Percentiles rank a stretch among this genome's conserved stretches.
phyloP scores from a whole-genome alignment of 2,888 invertebrate genomes.

The Phortica magna region DNA sequence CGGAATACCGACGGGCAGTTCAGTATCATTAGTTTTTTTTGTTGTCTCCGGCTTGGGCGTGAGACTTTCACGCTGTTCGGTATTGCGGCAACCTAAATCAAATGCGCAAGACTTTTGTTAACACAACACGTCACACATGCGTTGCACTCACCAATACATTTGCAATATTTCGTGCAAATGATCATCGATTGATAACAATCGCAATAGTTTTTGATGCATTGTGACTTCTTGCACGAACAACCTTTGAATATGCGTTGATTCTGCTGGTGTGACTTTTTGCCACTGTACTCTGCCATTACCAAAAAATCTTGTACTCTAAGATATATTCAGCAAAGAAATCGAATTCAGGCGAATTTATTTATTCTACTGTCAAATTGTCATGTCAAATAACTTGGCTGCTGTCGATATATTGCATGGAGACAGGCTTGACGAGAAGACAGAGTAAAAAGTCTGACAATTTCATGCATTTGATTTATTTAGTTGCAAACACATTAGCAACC shows the following conservation, averaged over 20 bases:
- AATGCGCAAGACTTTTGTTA: not conserved
- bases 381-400: too few relatives aligned
- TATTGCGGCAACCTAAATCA: conserved; percentile 56
- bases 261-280: not conserved
- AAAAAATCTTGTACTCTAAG: not conserved
- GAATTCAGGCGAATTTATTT: too few relatives aligned
- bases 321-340: too few relatives aligned
- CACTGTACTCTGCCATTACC: not conserved
- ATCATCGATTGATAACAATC: conserved; percentile 65
- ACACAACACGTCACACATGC: not conserved
- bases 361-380: too few relatives aligned
- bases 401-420: too few relatives aligned
- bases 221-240: conserved; percentile 62
- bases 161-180: conserved; percentile 54
- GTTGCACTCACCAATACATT: conserved; percentile 56
- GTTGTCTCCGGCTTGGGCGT: conserved; percentile 41
- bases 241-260: conserved; percentile 45
- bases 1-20: not conserved
- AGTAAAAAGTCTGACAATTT: too few relatives aligned
- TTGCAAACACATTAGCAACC: too few relatives aligned
- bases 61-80: conserved; percentile 42
- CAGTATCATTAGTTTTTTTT: conserved; percentile 34
- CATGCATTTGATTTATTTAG: too few relatives aligned
- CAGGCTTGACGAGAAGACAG: too few relatives aligned
- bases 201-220: conserved; percentile 64